phyloP scores from a whole-genome alignment of 2,888 invertebrate species.

The Blera fallax region DNA sequence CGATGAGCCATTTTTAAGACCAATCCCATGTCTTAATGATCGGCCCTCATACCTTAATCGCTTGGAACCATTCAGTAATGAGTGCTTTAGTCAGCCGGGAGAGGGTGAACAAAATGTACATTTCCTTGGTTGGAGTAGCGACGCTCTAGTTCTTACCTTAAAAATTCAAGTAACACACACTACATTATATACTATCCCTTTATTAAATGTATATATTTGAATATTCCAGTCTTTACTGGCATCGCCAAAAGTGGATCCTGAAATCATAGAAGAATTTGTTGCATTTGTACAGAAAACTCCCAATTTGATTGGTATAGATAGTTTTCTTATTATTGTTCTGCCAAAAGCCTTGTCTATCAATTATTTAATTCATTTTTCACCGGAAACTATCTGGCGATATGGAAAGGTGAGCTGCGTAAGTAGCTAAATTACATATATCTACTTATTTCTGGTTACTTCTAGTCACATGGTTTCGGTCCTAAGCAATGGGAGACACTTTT shows the following conservation, averaged over 20 bases:
- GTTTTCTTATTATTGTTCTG: conserved; percentile 83
- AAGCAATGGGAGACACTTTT: conserved; percentile 81
- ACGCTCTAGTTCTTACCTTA: conserved; percentile 77
- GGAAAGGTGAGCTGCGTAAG: conserved; percentile 83
- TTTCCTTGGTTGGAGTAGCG: conserved; percentile 79
- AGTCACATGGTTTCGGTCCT: conserved; percentile 80
- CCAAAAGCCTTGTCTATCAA: conserved; percentile 83
- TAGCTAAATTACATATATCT: neutral
- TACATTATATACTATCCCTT: neutral
- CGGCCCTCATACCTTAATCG: conserved; percentile 79
- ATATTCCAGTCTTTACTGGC: conserved; percentile 82
- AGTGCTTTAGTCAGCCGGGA: conserved; percentile 78
- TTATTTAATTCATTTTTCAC: conserved; percentile 84
- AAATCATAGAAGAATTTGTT: conserved; percentile 84
- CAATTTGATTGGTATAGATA: conserved; percentile 83
- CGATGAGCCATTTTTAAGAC: conserved; percentile 77
- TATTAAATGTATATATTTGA: neutral
- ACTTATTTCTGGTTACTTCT: conserved; percentile 15
- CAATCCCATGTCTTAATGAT: conserved; percentile 79
- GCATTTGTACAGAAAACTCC: conserved; percentile 84
- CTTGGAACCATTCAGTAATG: conserved; percentile 79
- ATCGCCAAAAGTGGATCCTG: conserved; percentile 82
- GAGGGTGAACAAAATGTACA: conserved; percentile 78
- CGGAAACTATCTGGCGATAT: conserved; percentile 85
- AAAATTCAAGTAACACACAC: conserved; percentile 78